Percentiles rank a stretch among this genome's conserved stretches.
These are phyloP conservation scores for Caretta caretta DNA, from an alignment of 2,113 vertebrate species.

Conservation along the genomic window DNA sequence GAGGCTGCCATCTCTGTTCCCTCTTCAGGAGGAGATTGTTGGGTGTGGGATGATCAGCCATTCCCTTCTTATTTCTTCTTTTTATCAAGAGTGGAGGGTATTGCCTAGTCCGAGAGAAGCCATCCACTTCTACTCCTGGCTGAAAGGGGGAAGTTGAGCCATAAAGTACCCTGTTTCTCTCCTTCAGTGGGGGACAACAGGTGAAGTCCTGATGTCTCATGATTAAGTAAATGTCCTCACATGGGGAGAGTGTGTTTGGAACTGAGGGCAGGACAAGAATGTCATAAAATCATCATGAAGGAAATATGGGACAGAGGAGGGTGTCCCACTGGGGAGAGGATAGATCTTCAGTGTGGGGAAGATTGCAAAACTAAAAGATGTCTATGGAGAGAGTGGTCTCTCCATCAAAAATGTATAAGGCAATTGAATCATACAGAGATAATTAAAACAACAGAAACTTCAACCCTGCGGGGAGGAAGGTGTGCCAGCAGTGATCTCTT, in stretches of 20 bases:
- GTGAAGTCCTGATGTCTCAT: neutral
- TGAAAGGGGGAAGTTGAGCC: neutral
- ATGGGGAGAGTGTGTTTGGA: neutral
- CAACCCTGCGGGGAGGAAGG: neutral
- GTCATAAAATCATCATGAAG: neutral
- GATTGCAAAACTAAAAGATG: fast-evolving
- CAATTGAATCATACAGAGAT: conserved; percentile 43
- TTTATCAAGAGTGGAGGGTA: neutral
- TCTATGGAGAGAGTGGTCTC: fast-evolving
- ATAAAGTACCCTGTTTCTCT: neutral
- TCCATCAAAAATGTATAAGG: conserved; percentile 13
- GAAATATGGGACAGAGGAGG: neutral
- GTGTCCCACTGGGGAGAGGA: neutral
- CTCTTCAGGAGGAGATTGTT: neutral
- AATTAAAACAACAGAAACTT: conserved; percentile 49
- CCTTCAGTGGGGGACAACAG: neutral
- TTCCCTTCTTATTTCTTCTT: neutral
- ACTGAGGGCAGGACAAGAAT: neutral
- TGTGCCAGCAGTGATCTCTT: conserved; percentile 24
- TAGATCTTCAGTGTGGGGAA: neutral
- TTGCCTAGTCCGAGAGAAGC: neutral
- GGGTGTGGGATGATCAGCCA: neutral
- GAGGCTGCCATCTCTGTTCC: neutral
- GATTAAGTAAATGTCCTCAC: neutral
- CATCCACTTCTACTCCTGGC: neutral